Conservation (phyloP, 2,113 vertebrate species). For the Bothrops jararaca region DNA sequence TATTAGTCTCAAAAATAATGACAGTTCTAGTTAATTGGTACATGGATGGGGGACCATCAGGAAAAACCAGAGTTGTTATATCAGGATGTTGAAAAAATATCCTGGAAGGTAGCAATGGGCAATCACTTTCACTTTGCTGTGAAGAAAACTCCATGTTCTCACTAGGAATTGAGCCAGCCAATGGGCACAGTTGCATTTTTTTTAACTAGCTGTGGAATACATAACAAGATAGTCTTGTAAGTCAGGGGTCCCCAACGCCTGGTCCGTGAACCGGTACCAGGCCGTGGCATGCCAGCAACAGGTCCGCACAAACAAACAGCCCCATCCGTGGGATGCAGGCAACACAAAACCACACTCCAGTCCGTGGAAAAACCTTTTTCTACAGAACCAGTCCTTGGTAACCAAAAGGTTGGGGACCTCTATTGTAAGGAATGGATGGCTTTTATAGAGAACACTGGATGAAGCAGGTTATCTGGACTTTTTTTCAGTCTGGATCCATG, state of each 20-base stretch:
- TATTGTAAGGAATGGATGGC: neutral
- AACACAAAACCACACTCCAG: too few species aligned
- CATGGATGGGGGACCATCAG: neutral
- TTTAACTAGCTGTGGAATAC: neutral
- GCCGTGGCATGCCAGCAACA: too few species aligned
- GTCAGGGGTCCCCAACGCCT: too few species aligned
- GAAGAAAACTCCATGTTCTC: neutral
- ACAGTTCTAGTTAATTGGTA: neutral
- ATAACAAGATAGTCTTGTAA: too few species aligned
- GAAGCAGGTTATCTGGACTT: neutral
- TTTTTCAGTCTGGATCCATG: neutral
- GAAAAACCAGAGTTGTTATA: neutral
- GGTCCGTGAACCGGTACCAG: too few species aligned
- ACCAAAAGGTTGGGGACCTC: too few species aligned
- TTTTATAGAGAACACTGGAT: neutral
- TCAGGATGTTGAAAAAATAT: neutral
- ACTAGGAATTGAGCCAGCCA: neutral
- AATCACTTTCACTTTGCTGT: neutral
- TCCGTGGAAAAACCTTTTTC: too few species aligned
- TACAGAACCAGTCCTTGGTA: too few species aligned
- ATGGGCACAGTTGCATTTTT: neutral
- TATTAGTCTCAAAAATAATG: neutral
- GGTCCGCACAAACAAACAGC: too few species aligned
- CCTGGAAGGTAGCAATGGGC: neutral
- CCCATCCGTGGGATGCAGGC: too few species aligned